A percentile compares a stretch with the other conserved stretches of the same genome.
Conservation (phyloP, 2,888 invertebrate genomes). For the Dascillus cervinus region DNA sequence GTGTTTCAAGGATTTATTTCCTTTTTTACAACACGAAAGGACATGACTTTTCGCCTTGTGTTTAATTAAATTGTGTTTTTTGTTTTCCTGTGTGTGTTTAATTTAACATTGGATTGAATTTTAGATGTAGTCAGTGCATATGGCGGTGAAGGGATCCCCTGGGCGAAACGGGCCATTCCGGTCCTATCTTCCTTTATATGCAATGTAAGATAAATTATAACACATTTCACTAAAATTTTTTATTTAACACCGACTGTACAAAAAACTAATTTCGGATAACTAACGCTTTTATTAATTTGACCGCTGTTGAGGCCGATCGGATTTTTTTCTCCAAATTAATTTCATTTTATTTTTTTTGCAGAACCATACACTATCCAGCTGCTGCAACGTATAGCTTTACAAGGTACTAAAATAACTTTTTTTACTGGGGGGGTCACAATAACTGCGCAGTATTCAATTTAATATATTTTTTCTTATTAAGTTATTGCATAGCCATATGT, state of each 20-base stretch:
- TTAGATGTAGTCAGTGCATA: conserved; percentile 84
- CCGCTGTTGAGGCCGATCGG: conserved; percentile 2
- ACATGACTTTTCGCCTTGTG: not conserved
- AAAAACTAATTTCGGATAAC: not conserved
- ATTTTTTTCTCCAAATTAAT: conserved; percentile 1
- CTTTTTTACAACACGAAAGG: conserved; percentile 6
- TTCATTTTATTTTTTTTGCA: conserved; percentile 25
- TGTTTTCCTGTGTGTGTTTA: conserved; percentile 14
- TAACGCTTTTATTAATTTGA: too few relatives aligned
- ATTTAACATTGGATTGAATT: conserved; percentile 46
- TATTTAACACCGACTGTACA: not conserved
- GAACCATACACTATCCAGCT: conserved; percentile 39
- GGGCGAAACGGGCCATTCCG: conserved; percentile 40
- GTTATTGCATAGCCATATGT: too few relatives aligned
- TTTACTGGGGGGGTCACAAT: too few relatives aligned
- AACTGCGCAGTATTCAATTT: too few relatives aligned
- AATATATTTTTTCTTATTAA: too few relatives aligned
- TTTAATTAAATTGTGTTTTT: conserved; percentile 9
- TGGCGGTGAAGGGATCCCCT: conserved; percentile 63
- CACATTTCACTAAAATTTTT: conserved; percentile 26
- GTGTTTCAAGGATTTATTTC: conserved; percentile 16
- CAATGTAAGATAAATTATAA: conserved; percentile 39
- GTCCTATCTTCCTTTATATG: conserved; percentile 37
- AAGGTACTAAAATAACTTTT: conserved; percentile 37
- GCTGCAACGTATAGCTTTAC: conserved; percentile 31